phyloP scores from a whole-genome alignment of 2,888 invertebrate species.

The Patella pellucida region DNA sequence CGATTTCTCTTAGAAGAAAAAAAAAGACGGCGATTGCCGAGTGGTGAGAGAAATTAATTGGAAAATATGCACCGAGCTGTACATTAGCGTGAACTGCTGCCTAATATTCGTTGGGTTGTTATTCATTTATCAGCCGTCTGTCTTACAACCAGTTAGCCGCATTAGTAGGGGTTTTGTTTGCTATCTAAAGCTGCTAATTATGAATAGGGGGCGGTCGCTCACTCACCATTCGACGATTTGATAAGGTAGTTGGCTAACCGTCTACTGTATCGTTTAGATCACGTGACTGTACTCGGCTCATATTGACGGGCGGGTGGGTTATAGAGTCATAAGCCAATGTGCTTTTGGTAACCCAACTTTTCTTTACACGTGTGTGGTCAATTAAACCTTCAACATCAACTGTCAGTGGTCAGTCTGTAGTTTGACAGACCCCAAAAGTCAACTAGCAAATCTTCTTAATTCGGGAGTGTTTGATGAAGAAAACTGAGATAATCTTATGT shows the following conservation, averaged over 20 bases:
- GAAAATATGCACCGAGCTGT: not conserved
- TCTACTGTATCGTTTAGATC: constrained; percentile 10
- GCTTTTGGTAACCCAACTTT: constrained; percentile 5
- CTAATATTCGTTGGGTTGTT: not conserved
- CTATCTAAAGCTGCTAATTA: no score
- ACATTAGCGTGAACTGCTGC: not conserved
- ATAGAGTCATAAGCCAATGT: not conserved
- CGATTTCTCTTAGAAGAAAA: no score
- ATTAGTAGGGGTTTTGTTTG: no score
- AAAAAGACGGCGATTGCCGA: no score
- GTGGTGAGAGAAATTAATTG: constrained; percentile 4
- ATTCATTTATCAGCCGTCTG: not conserved
- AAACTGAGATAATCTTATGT: constrained; percentile 5
- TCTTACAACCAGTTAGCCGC: no score
- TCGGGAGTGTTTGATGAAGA: not conserved
- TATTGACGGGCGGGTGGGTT: not conserved
- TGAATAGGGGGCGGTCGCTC: constrained; percentile 6
- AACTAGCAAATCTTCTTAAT: not conserved
- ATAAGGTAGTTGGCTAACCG: constrained; percentile 4
- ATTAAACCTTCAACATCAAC: constrained; percentile 5
- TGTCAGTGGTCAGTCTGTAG: constrained; percentile 5
- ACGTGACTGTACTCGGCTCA: constrained; percentile 11
- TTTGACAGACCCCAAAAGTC: constrained; percentile 9
- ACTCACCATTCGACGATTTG: constrained; percentile 13
- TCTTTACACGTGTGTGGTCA: constrained; percentile 8